phyloP scores from a whole-genome alignment of 2,888 invertebrate genomes.

The Euplagia quadripunctaria region DNA sequence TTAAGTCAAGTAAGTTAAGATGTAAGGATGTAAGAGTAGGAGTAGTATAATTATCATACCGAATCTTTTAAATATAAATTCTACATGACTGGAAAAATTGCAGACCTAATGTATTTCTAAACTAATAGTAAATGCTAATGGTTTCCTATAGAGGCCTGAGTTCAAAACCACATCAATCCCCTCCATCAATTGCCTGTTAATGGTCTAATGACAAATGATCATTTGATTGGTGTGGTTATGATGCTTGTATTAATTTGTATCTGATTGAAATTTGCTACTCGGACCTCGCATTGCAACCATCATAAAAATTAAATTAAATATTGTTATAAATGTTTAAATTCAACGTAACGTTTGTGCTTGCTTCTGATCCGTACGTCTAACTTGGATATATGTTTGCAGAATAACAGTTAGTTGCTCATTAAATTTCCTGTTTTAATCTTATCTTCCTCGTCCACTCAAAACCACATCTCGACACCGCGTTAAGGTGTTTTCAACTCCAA shows the following conservation, averaged over 20 bases:
- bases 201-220: conserved; percentile 30
- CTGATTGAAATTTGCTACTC: neutral
- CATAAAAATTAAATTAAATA: neutral
- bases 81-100: too few relatives aligned
- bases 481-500: neutral
- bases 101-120: too few relatives aligned
- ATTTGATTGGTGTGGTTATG: conserved; percentile 37
- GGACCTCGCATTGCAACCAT: neutral
- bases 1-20: too few relatives aligned
- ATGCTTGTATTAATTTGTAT: conserved; percentile 12
- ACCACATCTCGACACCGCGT: neutral
- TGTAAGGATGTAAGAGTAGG: too few relatives aligned
- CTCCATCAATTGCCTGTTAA: conserved; percentile 6
- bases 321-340: neutral
- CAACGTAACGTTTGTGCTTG: neutral
- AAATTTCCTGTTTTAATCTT: conserved; percentile 1
- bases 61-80: too few relatives aligned
- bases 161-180: neutral
- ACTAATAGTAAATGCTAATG: neutral
- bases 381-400: neutral
- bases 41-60: too few relatives aligned
- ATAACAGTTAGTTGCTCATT: neutral
- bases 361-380: neutral
- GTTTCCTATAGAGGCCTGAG: neutral
- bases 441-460: neutral